These are phyloP conservation scores for Pangasianodon hypophthalmus DNA, from an alignment of 2,113 vertebrate species.

Conservation along the genomic window DNA sequence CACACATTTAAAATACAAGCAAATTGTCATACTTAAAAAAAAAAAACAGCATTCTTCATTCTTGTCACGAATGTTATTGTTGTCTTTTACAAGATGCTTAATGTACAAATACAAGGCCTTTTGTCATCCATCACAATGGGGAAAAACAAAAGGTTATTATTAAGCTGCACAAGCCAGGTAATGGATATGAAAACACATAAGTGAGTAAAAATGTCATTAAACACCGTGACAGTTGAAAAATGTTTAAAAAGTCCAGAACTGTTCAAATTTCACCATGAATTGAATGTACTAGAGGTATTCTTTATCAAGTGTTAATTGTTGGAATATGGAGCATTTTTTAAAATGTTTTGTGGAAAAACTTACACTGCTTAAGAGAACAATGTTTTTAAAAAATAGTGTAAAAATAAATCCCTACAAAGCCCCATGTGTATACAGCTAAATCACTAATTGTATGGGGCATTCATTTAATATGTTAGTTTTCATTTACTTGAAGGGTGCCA, in stretches of 20 bases:
- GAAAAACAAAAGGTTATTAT: neutral
- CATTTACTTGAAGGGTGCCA: neutral
- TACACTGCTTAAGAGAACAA: neutral
- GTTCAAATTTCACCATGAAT: neutral
- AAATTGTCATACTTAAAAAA: neutral
- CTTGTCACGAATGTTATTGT: neutral
- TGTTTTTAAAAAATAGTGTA: neutral
- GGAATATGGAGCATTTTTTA: neutral
- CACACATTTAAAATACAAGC: neutral
- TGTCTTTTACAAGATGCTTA: neutral
- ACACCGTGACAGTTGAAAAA: neutral
- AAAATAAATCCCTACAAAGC: neutral
- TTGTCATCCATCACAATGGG: neutral
- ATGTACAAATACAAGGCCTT: neutral
- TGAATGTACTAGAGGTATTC: neutral
- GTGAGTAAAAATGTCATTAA: neutral
- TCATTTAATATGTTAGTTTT: neutral
- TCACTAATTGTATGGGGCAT: neutral
- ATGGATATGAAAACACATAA: neutral
- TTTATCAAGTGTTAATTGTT: neutral
- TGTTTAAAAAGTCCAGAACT: neutral
- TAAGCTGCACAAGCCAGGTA: neutral
- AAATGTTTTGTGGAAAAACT: too few relatives aligned
- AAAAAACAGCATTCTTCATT: neutral
- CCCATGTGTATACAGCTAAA: neutral